phyloP scores from a whole-genome alignment of 37 sponge, comb jelly and placozoan species.

The Beroe forskalii region DNA sequence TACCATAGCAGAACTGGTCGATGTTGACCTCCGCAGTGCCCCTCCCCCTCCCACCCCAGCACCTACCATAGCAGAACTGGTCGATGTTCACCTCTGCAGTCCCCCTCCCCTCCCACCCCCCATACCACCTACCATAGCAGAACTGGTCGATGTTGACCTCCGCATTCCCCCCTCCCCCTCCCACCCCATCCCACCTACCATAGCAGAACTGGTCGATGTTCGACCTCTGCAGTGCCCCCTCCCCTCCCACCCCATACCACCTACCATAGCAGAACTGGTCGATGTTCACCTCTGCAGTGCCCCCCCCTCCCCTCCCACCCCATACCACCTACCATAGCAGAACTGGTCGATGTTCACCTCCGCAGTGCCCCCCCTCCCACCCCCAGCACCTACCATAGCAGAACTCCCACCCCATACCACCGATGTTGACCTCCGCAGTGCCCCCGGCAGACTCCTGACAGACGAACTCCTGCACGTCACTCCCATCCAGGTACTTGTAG shows the following conservation, averaged over 20 bases:
- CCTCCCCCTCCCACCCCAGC: too few relatives aligned
- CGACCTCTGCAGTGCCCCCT: neutral
- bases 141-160: too few relatives aligned
- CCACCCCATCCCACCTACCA: too few relatives aligned
- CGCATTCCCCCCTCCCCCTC: too few relatives aligned
- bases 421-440: neutral
- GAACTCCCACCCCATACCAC: neutral
- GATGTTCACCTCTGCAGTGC: neutral
- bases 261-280: neutral
- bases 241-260: neutral
- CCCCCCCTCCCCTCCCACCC: neutral
- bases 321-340: conserved; percentile 8
- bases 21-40: too few relatives aligned
- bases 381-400: neutral
- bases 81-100: neutral
- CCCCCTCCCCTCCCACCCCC: too few relatives aligned
- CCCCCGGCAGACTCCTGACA: neutral
- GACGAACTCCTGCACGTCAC: neutral
- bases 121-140: too few relatives aligned
- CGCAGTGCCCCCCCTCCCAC: neutral
- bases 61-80: conserved; percentile 16
- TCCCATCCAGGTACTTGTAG: neutral
- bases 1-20: neutral
- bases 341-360: neutral
- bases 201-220: too few relatives aligned